phyloP scores from a whole-genome alignment of 2,113 vertebrate species.

The Callospermophilus lateralis region DNA sequence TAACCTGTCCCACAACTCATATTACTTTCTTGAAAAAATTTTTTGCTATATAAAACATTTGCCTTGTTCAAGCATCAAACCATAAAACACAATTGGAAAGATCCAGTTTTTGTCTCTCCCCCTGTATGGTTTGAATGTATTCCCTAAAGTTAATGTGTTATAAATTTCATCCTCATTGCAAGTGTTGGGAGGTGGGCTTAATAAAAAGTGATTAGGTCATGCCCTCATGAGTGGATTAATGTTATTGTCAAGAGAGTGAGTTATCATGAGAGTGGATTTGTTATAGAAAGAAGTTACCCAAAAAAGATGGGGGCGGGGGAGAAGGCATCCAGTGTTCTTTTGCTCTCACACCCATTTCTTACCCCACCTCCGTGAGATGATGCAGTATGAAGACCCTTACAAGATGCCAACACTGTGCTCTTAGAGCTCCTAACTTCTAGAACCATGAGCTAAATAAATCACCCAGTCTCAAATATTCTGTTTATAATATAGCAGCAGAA shows the following conservation, averaged over 20 bases:
- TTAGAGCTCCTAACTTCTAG: not conserved
- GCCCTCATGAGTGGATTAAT: not conserved
- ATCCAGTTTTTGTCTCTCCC: constrained; percentile 39
- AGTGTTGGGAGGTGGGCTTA: not conserved
- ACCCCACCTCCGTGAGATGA: not conserved
- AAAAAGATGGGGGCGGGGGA: no score
- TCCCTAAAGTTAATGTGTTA: not conserved
- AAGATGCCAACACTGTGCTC: not conserved
- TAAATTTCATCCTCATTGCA: not conserved
- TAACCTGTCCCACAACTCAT: constrained; percentile 1
- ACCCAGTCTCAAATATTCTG: not conserved
- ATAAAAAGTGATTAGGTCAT: not conserved
- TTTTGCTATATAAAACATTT: constrained; percentile 45
- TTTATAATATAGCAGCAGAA: not conserved
- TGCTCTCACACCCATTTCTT: not conserved
- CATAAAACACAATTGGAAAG: constrained; percentile 19
- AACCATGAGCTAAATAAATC: not conserved
- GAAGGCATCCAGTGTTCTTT: not conserved
- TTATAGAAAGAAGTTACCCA: not conserved
- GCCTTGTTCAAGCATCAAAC: not conserved
- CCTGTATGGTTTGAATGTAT: not conserved
- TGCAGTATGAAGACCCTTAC: not conserved
- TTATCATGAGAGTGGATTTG: not conserved
- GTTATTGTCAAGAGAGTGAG: not conserved
- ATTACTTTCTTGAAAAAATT: constrained; percentile 30